Percentiles rank a stretch among this genome's conserved stretches.
phyloP scores from a whole-genome alignment of 2,797 vertebrate genomes.

The Odontamblyopus rebecca region DNA sequence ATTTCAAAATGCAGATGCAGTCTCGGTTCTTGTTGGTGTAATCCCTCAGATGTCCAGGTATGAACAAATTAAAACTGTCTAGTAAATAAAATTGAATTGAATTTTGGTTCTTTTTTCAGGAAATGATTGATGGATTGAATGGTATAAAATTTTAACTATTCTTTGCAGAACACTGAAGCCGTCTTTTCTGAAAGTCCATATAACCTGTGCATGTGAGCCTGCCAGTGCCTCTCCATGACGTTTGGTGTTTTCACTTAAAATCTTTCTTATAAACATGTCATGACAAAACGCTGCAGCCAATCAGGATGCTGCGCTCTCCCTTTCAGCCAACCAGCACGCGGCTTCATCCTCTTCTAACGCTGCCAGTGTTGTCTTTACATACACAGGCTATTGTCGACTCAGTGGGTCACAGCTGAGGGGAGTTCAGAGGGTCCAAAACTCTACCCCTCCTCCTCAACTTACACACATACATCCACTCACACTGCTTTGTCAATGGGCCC shows the following conservation, averaged over 20 bases:
- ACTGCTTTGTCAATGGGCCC: conserved; percentile 81
- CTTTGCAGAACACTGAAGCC: too few relatives aligned
- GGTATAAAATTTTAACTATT: too few relatives aligned
- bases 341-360: conserved; percentile 10
- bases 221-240: not conserved
- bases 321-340: conserved; percentile 15
- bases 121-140: too few relatives aligned
- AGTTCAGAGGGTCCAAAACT: conserved; percentile 65
- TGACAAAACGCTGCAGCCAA: not conserved
- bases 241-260: not conserved
- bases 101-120: too few relatives aligned
- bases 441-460: conserved; percentile 42
- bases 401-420: conserved; percentile 58
- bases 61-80: too few relatives aligned
- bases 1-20: too few relatives aligned
- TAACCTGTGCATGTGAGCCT: not conserved
- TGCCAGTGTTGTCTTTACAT: conserved; percentile 63
- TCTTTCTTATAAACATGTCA: conserved; percentile 19
- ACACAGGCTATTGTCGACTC: conserved; percentile 56
- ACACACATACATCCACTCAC: conserved; percentile 31
- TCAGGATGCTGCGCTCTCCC: conserved; percentile 16
- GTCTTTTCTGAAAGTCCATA: not conserved
- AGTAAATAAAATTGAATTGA: too few relatives aligned
- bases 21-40: not conserved
- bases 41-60: too few relatives aligned